phyloP scores from a whole-genome alignment of 2,888 invertebrate genomes.

The Nipponacmea schrenckii region DNA sequence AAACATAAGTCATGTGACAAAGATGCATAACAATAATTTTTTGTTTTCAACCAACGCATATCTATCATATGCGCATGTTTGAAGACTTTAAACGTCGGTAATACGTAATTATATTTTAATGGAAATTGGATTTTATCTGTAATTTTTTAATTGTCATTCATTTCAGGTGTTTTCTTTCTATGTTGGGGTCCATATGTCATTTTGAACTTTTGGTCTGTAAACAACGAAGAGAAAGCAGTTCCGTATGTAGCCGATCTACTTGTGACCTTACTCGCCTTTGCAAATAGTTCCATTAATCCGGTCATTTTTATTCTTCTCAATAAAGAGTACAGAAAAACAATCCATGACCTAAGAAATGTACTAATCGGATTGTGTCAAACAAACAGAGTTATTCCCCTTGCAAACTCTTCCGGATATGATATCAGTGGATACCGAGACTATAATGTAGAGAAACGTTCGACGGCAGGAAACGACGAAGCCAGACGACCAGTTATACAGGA shows the following conservation, averaged over 20 bases:
- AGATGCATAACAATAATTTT: no score
- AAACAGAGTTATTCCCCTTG: not conserved
- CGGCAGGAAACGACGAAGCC: no score
- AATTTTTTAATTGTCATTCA: slow-evolving; percentile 11
- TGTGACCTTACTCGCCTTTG: slow-evolving; percentile 48
- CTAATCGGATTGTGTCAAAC: slow-evolving; percentile 6
- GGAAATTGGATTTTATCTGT: no score
- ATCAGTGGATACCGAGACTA: no score
- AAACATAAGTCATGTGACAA: no score
- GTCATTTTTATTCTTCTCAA: slow-evolving; percentile 49
- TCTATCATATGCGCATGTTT: no score
- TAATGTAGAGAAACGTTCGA: no score
- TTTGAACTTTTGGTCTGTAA: slow-evolving; percentile 36
- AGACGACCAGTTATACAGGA: no score
- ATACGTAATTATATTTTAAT: no score
- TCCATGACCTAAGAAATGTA: slow-evolving; percentile 4
- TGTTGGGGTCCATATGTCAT: slow-evolving; percentile 46
- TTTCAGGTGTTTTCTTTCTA: slow-evolving; percentile 41
- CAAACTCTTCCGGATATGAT: no score
- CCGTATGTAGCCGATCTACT: slow-evolving; percentile 50
- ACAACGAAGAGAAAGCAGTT: slow-evolving; percentile 33
- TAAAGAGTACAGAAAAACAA: slow-evolving; percentile 39
- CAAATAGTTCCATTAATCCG: slow-evolving; percentile 52
- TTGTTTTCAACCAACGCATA: no score
- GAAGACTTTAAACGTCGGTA: no score